Percentiles rank a stretch among this genome's conserved stretches.
Evolutionary conservation across 2,113 vertebrate species (phyloP).

Genomic region (Tinamus guttatus): DNA sequence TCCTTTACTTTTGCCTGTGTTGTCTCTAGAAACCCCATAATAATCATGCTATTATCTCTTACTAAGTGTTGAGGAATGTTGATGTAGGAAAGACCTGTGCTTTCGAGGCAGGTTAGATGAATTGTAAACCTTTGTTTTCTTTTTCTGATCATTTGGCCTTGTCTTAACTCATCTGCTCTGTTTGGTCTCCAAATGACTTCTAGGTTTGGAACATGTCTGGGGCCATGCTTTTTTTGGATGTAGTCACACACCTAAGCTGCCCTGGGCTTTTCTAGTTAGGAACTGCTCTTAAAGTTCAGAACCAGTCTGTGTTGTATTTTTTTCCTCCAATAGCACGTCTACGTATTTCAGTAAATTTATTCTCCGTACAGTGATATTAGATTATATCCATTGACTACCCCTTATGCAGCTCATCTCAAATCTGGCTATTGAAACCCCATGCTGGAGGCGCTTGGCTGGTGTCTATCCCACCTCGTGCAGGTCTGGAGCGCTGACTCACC

Average conservation of each 20-base stretch:
- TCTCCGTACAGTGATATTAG: accelerated
- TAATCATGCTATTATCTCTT: constrained; percentile 41
- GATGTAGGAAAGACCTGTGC: constrained; percentile 31
- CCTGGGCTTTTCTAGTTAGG: not conserved
- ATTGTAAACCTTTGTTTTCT: constrained; percentile 7
- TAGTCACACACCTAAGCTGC: not conserved
- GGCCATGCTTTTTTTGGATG: not conserved
- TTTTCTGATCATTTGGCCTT: not conserved
- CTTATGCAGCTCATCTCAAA: accelerated
- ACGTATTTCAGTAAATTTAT: not conserved
- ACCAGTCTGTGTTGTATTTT: accelerated
- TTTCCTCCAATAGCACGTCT: not conserved
- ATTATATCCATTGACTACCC: not conserved
- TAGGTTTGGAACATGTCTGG: not conserved
- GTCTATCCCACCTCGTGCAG: not conserved
- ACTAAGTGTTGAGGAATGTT: constrained; percentile 36
- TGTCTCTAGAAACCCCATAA: constrained; percentile 31
- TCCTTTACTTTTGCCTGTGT: not conserved
- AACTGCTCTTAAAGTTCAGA: not conserved
- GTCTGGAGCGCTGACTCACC: not conserved
- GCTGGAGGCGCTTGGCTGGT: not conserved
- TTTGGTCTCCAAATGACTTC: not conserved
- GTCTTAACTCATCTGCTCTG: not conserved
- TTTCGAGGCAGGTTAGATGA: constrained; percentile 60
- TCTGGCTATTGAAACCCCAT: not conserved